A percentile compares a stretch with the other conserved stretches of the same genome.
Evolutionary conservation across 1,140 invertebrate genomes (phyloP).

Genomic region (Steinernema feltiae): DNA sequence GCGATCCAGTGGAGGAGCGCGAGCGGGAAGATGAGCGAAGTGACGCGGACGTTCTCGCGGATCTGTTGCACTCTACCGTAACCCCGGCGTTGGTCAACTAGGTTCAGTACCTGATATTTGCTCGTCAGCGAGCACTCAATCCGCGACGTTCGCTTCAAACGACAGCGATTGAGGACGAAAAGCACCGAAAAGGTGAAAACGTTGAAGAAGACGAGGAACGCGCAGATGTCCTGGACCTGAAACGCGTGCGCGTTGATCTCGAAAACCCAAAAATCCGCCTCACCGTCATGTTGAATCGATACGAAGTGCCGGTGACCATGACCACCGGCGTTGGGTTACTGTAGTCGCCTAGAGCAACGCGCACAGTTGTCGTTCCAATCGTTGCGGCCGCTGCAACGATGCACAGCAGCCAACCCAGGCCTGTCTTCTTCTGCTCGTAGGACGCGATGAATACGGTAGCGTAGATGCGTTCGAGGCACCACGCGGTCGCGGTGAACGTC

Average conservation of each 20-base stretch:
- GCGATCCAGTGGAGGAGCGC: background rate
- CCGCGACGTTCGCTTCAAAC: background rate
- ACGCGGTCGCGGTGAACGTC: background rate
- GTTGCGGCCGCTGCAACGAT: background rate
- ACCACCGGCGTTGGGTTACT: background rate
- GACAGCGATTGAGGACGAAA: background rate
- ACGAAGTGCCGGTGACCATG: background rate
- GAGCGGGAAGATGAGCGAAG: background rate
- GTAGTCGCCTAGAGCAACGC: background rate
- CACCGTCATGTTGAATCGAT: background rate
- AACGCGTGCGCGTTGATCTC: background rate
- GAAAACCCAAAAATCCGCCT: background rate
- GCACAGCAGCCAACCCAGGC: background rate
- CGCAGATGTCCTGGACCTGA: background rate
- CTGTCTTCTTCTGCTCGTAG: background rate
- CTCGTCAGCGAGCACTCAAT: background rate
- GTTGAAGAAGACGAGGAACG: background rate
- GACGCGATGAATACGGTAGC: background rate
- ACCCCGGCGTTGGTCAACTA: background rate
- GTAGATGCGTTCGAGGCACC: background rate
- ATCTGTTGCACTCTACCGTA: background rate
- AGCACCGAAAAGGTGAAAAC: background rate
- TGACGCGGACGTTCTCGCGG: background rate
- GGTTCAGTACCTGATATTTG: constrained; percentile 4
- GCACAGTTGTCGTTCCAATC: background rate